These are phyloP conservation scores for Tachystola acroxantha DNA, from an alignment of 2,888 invertebrate species.

Conservation along the genomic window DNA sequence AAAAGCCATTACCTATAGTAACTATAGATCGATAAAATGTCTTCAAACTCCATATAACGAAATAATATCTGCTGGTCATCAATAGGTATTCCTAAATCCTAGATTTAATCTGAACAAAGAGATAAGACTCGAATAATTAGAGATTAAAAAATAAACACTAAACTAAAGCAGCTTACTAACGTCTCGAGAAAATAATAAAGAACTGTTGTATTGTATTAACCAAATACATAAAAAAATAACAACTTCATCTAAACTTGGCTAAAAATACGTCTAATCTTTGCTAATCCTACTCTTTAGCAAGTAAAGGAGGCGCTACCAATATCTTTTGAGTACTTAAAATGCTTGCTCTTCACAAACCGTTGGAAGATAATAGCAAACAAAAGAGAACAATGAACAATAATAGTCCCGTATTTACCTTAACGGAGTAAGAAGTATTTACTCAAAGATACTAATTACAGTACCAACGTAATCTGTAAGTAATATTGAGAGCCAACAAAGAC, in stretches of 20 bases:
- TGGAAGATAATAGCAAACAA: constrained; percentile 41
- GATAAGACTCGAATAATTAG: no score
- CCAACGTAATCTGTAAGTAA: constrained; percentile 26
- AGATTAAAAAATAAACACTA: no score
- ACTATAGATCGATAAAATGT: no score
- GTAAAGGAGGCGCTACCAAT: constrained; percentile 39
- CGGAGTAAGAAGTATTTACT: constrained; percentile 29
- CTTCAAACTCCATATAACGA: no score
- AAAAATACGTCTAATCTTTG: constrained; percentile 22
- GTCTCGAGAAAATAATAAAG: no score
- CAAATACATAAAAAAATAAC: no score
- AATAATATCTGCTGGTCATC: no score
- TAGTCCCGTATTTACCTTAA: constrained; percentile 36
- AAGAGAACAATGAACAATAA: constrained; percentile 41
- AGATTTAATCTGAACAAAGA: no score
- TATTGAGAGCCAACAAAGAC: constrained; percentile 23
- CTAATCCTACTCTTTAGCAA: constrained; percentile 41
- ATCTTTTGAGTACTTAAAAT: constrained; percentile 25
- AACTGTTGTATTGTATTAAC: no score
- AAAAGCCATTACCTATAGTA: no score
- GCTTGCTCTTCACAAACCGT: constrained; percentile 19
- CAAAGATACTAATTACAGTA: constrained; percentile 36
- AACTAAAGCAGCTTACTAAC: no score
- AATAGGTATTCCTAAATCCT: no score
- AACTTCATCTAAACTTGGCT: constrained; percentile 17